Conservation (phyloP, 1,140 invertebrate species). For the Vanessa tameamea region DNA sequence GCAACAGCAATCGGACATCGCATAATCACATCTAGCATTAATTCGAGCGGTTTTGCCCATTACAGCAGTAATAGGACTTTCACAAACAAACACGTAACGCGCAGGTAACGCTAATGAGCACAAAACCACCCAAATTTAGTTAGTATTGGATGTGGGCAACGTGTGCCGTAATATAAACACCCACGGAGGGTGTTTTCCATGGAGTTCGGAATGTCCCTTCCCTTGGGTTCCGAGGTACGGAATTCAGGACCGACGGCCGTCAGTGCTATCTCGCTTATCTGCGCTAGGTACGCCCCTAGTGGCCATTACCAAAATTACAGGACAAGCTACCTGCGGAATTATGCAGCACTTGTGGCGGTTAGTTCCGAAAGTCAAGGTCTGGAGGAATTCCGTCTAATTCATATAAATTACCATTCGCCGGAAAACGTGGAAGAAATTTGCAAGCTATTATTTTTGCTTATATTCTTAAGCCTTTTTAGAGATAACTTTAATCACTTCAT, state of each 20-base stretch:
- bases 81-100: constrained; percentile 32
- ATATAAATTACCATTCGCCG: constrained; percentile 18
- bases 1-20: constrained; percentile 10
- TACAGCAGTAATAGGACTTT: constrained; percentile 20
- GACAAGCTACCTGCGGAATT: constrained; percentile 39
- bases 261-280: constrained; percentile 55
- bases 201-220: constrained; percentile 27
- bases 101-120: constrained; percentile 38
- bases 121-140: constrained; percentile 44
- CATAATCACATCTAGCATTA: constrained; percentile 24
- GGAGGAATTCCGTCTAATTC: constrained; percentile 34
- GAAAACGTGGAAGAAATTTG: not conserved
- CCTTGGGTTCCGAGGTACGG: constrained; percentile 33
- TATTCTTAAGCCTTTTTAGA: not conserved
- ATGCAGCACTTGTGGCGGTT: constrained; percentile 40
- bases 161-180: constrained; percentile 44
- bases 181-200: constrained; percentile 41
- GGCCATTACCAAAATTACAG: constrained; percentile 66
- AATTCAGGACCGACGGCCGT: constrained; percentile 32
- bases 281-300: constrained; percentile 39
- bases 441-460: not conserved
- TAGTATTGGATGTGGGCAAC: constrained; percentile 34
- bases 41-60: constrained; percentile 33
- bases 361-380: constrained; percentile 22
- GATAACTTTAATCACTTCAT: not conserved